These are phyloP conservation scores for Sinosuthora webbiana DNA, from an alignment of 2,113 vertebrate species.

Conservation along the genomic window DNA sequence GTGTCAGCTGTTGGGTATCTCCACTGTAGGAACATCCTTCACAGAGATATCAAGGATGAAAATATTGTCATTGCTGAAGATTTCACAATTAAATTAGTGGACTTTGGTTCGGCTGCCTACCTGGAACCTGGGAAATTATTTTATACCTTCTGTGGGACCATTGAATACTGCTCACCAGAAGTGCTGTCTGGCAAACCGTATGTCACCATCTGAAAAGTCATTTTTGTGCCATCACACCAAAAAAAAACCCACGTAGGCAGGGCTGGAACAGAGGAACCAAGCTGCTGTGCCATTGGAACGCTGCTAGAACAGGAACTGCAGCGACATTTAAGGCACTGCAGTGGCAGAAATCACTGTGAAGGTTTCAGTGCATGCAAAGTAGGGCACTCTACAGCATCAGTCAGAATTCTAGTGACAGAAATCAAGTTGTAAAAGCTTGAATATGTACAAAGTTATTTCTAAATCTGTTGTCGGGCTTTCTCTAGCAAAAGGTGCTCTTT, in stretches of 20 bases:
- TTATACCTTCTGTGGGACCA: conserved; percentile 90
- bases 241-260: not conserved
- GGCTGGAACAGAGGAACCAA: not conserved
- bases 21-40: conserved; percentile 80
- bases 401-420: not conserved
- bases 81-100: conserved; percentile 89
- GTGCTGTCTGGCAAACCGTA: conserved; percentile 91
- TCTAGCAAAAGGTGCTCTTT: not conserved
- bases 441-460: not conserved
- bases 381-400: not conserved
- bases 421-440: not conserved
- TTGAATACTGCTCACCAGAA: conserved; percentile 94
- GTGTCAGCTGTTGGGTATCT: conserved; percentile 88
- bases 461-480: not conserved
- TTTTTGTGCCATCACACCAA: not conserved
- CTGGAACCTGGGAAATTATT: conserved; percentile 84
- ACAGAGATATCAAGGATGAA: conserved; percentile 94
- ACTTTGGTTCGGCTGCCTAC: conserved; percentile 90
- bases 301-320: not conserved
- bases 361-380: not conserved
- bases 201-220: conserved; percentile 44
- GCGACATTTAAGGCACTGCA: not conserved
- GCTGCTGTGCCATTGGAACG: not conserved
- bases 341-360: not conserved
- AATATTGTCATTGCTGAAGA: conserved; percentile 90